Percentiles rank a stretch among this genome's conserved stretches.
These are phyloP conservation scores for Oryzias celebensis DNA, from an alignment of 2,113 vertebrate genomes.

Conservation along the genomic window DNA sequence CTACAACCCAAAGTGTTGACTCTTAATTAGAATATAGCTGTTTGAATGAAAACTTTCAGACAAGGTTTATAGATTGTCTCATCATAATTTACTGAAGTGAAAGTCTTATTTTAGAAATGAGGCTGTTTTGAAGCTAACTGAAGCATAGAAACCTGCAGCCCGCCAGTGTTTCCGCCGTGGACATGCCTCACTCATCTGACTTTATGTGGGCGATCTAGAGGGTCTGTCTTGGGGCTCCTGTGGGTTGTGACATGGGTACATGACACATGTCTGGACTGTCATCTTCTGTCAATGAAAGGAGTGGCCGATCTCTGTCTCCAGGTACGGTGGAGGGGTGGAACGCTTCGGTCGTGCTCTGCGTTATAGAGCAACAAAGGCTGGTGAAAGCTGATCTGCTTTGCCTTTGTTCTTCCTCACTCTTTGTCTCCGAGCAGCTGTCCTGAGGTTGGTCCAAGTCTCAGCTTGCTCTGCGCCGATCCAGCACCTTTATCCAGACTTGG, in stretches of 20 bases:
- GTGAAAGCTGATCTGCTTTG: conserved; percentile 65
- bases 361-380: conserved; percentile 54
- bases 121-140: too few relatives aligned
- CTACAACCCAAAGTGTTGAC: conserved; percentile 36
- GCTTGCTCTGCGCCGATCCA: conserved; percentile 9
- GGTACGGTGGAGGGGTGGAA: conserved; percentile 37
- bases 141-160: too few relatives aligned
- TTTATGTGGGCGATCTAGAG: conserved; percentile 56
- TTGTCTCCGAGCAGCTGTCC: conserved; percentile 64
- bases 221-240: conserved; percentile 40
- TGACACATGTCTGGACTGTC: conserved; percentile 16
- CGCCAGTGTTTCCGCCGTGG: neutral
- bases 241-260: conserved; percentile 51
- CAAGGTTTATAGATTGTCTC: too few relatives aligned
- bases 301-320: conserved; percentile 20
- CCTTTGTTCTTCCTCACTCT: conserved; percentile 45
- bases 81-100: too few relatives aligned
- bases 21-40: conserved; percentile 4
- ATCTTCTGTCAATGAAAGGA: conserved; percentile 7
- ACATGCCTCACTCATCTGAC: conserved; percentile 39
- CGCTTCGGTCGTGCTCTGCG: conserved; percentile 32
- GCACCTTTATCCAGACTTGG: conserved; percentile 25
- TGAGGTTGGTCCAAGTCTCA: conserved; percentile 35
- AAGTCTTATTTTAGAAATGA: too few relatives aligned
- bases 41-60: neutral